Base-by-base conservation (phyloP, 2,113 vertebrate species). In the Xenopus laevis region DNA sequence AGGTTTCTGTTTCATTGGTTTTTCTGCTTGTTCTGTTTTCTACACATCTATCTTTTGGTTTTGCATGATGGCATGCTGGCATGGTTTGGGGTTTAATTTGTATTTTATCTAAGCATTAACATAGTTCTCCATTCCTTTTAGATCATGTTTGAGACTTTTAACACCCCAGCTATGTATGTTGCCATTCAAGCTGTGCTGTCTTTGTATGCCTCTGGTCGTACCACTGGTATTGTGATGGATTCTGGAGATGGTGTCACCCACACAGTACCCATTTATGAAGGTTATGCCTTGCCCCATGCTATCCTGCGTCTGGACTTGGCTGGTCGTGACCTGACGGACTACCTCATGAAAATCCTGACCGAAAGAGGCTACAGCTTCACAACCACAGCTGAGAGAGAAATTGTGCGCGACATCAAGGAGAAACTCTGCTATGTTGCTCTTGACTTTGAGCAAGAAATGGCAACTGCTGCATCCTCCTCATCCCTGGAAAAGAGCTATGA, bases 141-240 rank as follows among this genome's bases (percentile, higher is more conserved):
- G 97, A 99, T 99, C 83, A 98, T 99, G 97, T 99, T 98, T 0
- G 97, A 99, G 93, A 99, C 97, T 87, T 99, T 99, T 93, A 99
- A 99, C 92, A 98, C 95, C 81, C 97, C 97, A 17, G 97, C 96
- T 90, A 99, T 98, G 97, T 99, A 99, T 79, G 97, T 99, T 83
- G 97, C 97, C 91, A 99, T 99, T 88, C 97, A 99, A 93, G 97
- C 97, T 18, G 97, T 98, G 23, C 84, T 99, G 91, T 99, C 97
- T 83, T 92, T 99, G 89, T 99, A 99, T 13, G 96, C 97, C 91
- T 99, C 97, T 86, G 96, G 97, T 87, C 96, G 96, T 84, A 99
- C 97, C 90, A 98, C 97, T 80, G 97, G 97, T 90, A 99, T 98
- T 53, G 97, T 99, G 92, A 98, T 99, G 23, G 97, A 99, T 92